Evolutionary conservation across 2,797 vertebrate genomes (phyloP).

Genomic region (Ibycter americanus): DNA sequence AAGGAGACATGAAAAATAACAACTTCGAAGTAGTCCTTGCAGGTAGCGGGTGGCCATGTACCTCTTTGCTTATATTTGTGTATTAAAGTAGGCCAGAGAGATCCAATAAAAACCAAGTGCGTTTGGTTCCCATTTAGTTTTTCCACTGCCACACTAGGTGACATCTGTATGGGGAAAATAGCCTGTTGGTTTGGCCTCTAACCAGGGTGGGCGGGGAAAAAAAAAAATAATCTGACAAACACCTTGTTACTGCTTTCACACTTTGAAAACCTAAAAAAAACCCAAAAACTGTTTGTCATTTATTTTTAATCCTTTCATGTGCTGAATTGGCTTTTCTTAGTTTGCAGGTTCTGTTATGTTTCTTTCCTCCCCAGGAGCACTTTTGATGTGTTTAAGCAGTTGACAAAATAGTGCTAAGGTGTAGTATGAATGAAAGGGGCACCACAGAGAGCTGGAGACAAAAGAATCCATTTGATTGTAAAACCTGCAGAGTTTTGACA

Average conservation of each 20-base stretch:
- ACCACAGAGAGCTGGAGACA: not conserved
- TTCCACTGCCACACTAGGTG: not conserved
- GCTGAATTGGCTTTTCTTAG: conserved; percentile 43
- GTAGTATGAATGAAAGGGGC: not conserved
- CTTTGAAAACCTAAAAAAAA: not conserved
- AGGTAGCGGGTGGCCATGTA: not conserved
- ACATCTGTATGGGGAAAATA: not conserved
- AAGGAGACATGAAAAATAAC: not conserved
- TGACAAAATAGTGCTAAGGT: conserved; percentile 34
- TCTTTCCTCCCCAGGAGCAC: conserved; percentile 10
- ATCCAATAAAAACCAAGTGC: not conserved
- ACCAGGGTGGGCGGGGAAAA: not conserved
- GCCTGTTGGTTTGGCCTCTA: not conserved
- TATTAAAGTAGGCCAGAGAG: not conserved
- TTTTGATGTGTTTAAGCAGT: conserved; percentile 26
- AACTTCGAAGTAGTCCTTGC: not conserved
- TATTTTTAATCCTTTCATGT: not conserved
- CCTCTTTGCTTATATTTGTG: not conserved
- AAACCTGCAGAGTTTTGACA: not conserved
- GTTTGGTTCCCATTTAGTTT: not conserved
- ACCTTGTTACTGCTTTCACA: conserved; percentile 12
- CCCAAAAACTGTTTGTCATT: not conserved
- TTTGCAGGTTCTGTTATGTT: conserved; percentile 33
- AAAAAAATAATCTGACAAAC: not conserved
- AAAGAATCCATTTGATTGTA: conserved; percentile 34